Evolutionary conservation across 2,888 invertebrate genomes (phyloP), one percentile per base, ranked within the genome.

Genomic region (Caradrina kadenii): DNA sequence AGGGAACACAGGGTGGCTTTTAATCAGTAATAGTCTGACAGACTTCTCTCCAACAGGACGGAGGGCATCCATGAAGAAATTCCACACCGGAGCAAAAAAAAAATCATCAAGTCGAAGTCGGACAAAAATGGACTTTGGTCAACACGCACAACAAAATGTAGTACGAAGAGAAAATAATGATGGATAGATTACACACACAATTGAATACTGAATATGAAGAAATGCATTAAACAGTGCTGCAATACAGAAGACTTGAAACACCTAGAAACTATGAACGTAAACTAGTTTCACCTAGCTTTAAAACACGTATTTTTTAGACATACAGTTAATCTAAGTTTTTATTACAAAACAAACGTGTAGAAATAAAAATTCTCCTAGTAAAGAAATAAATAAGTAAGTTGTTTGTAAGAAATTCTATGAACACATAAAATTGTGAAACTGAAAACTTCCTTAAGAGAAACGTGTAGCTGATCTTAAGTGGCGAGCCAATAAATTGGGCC

Each of bases 401-500:
- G 6, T 54, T 58, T 31, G 10, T 35, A 39, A 17, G 21, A 65
- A 45, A 71, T 71, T 71, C 71, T 65, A 53, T 22, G 65, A 62
- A 76, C 26, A 22, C 67, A 52, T 50, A 31, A 55, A 54, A 52
- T 35, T 45, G 17, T 15, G 13, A 31, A 72, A 49, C 22, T 50
- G 22, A 50, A 55, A 52, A 64, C 21, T 78, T 64, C 63, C 63
- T 22, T 54, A 63, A 8, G 42, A 50, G 60, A 39, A 65, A 21
- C 22, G 13, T 22, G 31, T 55, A 59, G 66, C n/a, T n/a, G 26
- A 49, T 48, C 48, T 42, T 59, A 66, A 66, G 53, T 21, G 45
- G 31, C 69, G 64, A 71, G 50, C 63, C 73, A 60, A 76, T 70
- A 82, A 79, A 80, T 73, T 67, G 61, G 6, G 2, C n/a, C 54